Evolutionary conservation across 2,797 vertebrate genomes (phyloP).

Genomic region (Ceryle rudis): DNA sequence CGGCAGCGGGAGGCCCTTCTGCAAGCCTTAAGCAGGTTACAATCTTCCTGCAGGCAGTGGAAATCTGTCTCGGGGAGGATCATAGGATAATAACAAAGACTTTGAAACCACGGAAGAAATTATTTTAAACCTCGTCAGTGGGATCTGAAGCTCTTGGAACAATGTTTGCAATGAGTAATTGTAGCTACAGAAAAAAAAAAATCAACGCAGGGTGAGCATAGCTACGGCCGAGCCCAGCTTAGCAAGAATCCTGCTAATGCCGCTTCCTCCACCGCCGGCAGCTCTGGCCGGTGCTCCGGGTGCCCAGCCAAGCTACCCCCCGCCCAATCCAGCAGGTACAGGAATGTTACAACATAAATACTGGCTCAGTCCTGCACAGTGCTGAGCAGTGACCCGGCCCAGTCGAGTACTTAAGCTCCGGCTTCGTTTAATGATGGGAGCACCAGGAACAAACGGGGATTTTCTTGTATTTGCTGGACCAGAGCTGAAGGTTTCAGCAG

Average conservation of each 20-base stretch:
- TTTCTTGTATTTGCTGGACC: background rate
- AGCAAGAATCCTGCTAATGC: conserved; percentile 54
- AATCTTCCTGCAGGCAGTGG: background rate
- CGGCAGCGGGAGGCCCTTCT: background rate
- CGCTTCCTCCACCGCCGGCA: background rate
- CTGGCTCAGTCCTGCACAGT: background rate
- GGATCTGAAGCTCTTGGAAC: background rate
- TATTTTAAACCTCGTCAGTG: background rate
- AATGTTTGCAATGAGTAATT: background rate
- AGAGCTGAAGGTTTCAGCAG: background rate
- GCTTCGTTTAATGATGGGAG: background rate
- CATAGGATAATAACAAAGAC: background rate
- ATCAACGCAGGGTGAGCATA: background rate
- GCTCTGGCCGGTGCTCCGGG: background rate
- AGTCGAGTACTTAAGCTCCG: background rate
- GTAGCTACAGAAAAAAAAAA: background rate
- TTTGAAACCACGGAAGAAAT: background rate
- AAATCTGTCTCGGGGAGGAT: background rate
- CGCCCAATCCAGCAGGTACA: background rate
- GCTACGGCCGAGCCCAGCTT: background rate
- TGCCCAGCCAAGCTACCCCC: background rate
- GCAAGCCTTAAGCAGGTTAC: background rate
- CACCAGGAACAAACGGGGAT: rapidly evolving
- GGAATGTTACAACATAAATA: background rate
- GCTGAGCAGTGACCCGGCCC: background rate